Evolutionary conservation across 2,888 invertebrate genomes (phyloP).

Genomic region (Kuschelorhynchus macadamiae): DNA sequence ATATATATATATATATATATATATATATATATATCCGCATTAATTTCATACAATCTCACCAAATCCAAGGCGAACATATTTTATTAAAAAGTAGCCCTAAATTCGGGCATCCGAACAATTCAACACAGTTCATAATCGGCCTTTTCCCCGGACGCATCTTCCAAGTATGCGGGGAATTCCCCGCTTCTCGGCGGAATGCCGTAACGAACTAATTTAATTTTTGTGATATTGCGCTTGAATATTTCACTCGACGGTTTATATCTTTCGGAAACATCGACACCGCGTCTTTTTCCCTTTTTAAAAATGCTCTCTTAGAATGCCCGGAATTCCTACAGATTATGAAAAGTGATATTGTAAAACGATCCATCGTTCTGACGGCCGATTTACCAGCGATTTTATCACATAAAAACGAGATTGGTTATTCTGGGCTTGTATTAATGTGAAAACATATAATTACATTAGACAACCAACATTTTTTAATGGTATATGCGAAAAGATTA

Average conservation of each 20-base stretch:
- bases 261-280: conserved; percentile 46
- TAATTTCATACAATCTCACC: too few species aligned
- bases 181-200: conserved; percentile 46
- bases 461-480: too few species aligned
- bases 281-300: conserved; percentile 19
- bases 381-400: too few species aligned
- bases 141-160: conserved; percentile 36
- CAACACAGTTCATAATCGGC: conserved; percentile 37
- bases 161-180: conserved; percentile 39
- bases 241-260: conserved; percentile 45
- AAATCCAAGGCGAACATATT: conserved; percentile 17
- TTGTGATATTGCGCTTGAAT: conserved; percentile 50
- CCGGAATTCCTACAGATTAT: conserved; percentile 45
- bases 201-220: conserved; percentile 52
- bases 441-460: too few species aligned
- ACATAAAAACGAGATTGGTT: too few species aligned
- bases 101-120: conserved; percentile 37
- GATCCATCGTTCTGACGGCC: conserved; percentile 8
- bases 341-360: conserved; percentile 42
- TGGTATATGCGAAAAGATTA: too few species aligned
- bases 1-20: too few species aligned
- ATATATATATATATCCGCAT: too few species aligned
- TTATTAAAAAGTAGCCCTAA: conserved; percentile 26
- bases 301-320: conserved; percentile 33
- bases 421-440: too few species aligned